Conservation (phyloP, 2,888 invertebrate genomes). For the Nemapogon koenigi region DNA sequence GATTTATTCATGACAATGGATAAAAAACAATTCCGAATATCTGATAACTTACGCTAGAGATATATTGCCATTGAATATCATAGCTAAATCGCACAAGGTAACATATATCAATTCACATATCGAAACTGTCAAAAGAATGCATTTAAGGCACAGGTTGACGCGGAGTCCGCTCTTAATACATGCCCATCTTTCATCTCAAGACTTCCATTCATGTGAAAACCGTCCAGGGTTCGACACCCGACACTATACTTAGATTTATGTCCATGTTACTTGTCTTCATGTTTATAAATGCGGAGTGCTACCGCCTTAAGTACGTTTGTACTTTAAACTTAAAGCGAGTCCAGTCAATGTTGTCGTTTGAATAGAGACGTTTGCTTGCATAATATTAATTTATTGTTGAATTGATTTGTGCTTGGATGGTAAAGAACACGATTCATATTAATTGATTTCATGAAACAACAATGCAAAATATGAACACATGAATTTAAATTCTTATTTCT, state of each 20-base stretch:
- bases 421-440: no score
- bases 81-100: no score
- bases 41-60: no score
- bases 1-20: no score
- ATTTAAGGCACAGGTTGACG: constrained; percentile 30
- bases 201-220: constrained; percentile 39
- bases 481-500: no score
- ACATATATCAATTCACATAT: constrained; percentile 57
- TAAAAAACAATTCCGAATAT: no score
- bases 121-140: constrained; percentile 51
- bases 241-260: constrained; percentile 58
- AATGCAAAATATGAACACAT: no score
- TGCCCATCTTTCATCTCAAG: constrained; percentile 49
- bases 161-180: constrained; percentile 28
- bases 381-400: constrained; percentile 6
- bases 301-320: constrained; percentile 3
- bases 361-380: constrained; percentile 5
- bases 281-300: constrained; percentile 19
- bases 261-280: constrained; percentile 46
- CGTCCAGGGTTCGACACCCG: constrained; percentile 18
- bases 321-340: no score
- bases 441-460: no score
- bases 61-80: no score
- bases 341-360: constrained; percentile 9
- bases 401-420: no score